Conservation (phyloP, 2,888 invertebrate species). For the Taphrorychus bicolor region DNA sequence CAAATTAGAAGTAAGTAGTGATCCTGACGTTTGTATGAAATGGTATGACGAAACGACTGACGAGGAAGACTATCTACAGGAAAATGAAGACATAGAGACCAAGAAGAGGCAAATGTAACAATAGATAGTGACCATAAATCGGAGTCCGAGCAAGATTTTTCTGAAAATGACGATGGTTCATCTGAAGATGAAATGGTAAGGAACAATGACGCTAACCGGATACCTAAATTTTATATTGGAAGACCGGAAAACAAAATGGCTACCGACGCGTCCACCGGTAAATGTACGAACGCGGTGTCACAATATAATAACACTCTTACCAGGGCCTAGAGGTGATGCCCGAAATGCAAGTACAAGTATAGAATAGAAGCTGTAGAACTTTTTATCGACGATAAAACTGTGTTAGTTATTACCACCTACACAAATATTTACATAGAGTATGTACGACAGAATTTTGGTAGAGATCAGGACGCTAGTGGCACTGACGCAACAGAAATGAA, state of each 20-base stretch:
- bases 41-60: neutral
- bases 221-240: neutral
- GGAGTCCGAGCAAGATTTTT: neutral
- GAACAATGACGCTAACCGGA: neutral
- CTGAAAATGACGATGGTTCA: neutral
- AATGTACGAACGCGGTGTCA: neutral
- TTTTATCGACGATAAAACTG: conserved; percentile 6
- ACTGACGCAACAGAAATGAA: conserved; percentile 23
- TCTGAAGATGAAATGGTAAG: neutral
- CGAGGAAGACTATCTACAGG: neutral
- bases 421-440: conserved; percentile 25
- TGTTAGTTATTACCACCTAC: conserved; percentile 8
- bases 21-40: neutral
- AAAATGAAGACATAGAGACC: neutral
- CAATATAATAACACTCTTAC: neutral
- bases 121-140: neutral
- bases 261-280: neutral
- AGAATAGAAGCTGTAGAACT: conserved; percentile 8
- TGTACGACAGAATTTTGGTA: conserved; percentile 13
- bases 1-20: neutral
- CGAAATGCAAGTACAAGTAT: neutral
- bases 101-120: neutral
- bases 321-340: conserved; percentile 8
- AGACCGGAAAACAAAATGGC: neutral
- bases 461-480: conserved; percentile 19